Evolutionary conservation across 2,888 invertebrate species (phyloP).

Genomic region (Linnaemya vulpina): DNA sequence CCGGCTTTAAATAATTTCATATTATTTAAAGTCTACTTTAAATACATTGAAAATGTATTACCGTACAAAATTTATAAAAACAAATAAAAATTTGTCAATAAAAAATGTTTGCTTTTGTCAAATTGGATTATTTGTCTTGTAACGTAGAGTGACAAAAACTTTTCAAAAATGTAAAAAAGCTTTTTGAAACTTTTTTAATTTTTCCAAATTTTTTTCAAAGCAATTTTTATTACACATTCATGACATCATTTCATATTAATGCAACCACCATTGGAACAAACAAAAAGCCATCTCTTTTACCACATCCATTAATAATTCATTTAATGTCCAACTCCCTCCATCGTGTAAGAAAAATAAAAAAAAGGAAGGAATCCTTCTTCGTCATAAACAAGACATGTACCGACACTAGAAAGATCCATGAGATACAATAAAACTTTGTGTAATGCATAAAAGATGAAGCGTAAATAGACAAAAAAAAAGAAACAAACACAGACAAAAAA

Average conservation of each 20-base stretch:
- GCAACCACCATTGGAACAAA: constrained; percentile 10
- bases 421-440: constrained; percentile 42
- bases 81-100: no score
- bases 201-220: not conserved
- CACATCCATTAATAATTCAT: constrained; percentile 59
- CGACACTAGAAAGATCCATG: constrained; percentile 1
- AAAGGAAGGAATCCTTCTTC: not conserved
- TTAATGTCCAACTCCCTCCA: constrained; percentile 43
- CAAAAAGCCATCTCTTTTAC: not conserved
- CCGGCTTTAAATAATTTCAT: no score
- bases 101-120: no score
- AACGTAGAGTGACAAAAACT: not conserved
- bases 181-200: not conserved
- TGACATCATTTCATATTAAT: constrained; percentile 51
- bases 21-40: no score
- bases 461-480: constrained; percentile 47
- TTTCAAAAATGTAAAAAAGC: not conserved
- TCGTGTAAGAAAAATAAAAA: not conserved
- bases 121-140: not conserved
- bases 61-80: no score
- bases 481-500: not conserved
- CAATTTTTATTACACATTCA: constrained; percentile 36
- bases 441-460: constrained; percentile 72
- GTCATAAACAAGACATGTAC: not conserved
- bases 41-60: no score